Base-by-base conservation (phyloP, 2,113 vertebrate genomes). In the Plecturocebus donacophilus region DNA sequence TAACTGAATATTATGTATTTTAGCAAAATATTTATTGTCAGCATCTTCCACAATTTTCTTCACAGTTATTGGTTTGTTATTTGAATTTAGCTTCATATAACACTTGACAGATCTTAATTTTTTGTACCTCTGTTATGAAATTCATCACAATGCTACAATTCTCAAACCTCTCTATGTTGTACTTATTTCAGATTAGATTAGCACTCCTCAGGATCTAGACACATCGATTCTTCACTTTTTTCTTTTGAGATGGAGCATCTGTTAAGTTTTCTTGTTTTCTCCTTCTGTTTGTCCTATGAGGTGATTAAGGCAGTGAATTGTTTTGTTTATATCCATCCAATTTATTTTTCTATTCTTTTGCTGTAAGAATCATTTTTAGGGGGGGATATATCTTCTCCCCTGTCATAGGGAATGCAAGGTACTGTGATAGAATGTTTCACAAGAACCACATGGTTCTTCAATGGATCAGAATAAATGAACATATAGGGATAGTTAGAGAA, bases 21-120 rank as follows among this genome's bases (percentile, higher is more conserved):
- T 84, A 92, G 32, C 40, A 83, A 10, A 52, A 1, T 21, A 19
- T 88, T 82, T 87, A 64, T 88, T 83, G 8, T 64, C 54, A 91
- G 40, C 38, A 56, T 90, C 52, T 76, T 77, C 14, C 77, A 85
- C 79, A 75, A 45, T 81, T 11, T 71, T 49, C 9, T 93, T 90
- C 70, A 4, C 2, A 93, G 23, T 87, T 70, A 75, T 56, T 95
- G n/a, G 10, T 92, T 97, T 95, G 38, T 77, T 45, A 25, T 94
- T 84, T 82, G 17, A 38, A 42, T 68, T 82, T 83, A 91, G 71
- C 47, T 91, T 66, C 17, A 40, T 56, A 42, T 61, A 88, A 12
- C 20, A 38, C 70, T 95, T 84, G 40, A 25, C 32, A 85, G 42
- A 9, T 45, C 79, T 42, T 84, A 90, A 87, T 91, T 68, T 49